Evolutionary conservation across 2,797 vertebrate species (phyloP).

Genomic region (Cryptoblepharus egeriae): DNA sequence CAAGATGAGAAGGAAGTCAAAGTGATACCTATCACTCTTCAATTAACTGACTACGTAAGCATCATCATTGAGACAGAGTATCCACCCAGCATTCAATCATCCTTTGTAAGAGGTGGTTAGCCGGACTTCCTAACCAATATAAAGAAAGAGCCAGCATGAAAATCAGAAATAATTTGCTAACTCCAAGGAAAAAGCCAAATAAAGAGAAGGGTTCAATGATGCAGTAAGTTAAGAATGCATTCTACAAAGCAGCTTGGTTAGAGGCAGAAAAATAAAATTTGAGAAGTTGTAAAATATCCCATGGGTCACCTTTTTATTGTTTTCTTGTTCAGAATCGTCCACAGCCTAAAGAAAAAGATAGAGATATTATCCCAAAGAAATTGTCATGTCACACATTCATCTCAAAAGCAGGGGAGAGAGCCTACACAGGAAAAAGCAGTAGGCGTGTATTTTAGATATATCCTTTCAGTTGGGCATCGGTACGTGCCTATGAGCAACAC

Average conservation of each 20-base stretch:
- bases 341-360: slow-evolving; percentile 82
- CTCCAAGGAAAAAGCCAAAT: slow-evolving; percentile 31
- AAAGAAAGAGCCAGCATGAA: slow-evolving; percentile 14
- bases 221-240: slow-evolving; percentile 48
- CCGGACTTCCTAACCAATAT: background rate
- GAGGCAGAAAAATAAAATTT: slow-evolving; percentile 55
- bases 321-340: slow-evolving; percentile 94
- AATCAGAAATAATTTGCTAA: slow-evolving; percentile 25
- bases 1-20: slow-evolving; percentile 37
- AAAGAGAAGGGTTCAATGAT: slow-evolving; percentile 31
- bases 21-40: slow-evolving; percentile 28
- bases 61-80: slow-evolving; percentile 18
- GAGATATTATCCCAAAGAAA: slow-evolving; percentile 68
- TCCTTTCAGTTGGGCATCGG: slow-evolving; percentile 2
- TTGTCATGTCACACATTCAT: slow-evolving; percentile 48
- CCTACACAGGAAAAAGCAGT: slow-evolving; percentile 18
- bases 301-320: slow-evolving; percentile 91
- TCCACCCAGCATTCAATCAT: background rate
- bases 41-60: background rate
- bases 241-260: slow-evolving; percentile 54
- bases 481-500: background rate
- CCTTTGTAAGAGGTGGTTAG: background rate
- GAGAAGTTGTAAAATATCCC: slow-evolving; percentile 62
- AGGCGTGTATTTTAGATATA: slow-evolving; percentile 8
- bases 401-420: slow-evolving; percentile 23